Evolutionary conservation across 2,888 invertebrate species (phyloP).

Genomic region (Drosophila conformis): DNA sequence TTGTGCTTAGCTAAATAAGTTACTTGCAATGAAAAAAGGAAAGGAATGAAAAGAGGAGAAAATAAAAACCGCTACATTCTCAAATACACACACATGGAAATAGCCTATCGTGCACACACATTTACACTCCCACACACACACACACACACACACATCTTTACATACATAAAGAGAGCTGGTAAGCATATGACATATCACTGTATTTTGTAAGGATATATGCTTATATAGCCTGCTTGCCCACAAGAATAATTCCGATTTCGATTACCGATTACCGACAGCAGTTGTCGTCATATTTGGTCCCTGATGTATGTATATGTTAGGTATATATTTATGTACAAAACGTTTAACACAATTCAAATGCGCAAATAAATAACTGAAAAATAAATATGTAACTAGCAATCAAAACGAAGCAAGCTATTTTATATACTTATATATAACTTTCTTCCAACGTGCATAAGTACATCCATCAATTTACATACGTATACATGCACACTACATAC

Average conservation of each 20-base stretch:
- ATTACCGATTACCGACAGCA: background rate
- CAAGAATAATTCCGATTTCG: background rate
- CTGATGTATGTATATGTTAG: background rate
- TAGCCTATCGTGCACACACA: background rate
- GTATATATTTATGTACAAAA: constrained; percentile 4
- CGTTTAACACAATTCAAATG: background rate
- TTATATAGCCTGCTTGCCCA: constrained; percentile 15
- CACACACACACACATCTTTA: background rate
- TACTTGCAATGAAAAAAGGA: background rate
- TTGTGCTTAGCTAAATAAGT: background rate
- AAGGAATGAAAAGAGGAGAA: background rate
- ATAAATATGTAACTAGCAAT: constrained; percentile 1
- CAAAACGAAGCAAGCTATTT: background rate
- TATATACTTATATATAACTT: constrained; percentile 2
- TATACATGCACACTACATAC: background rate
- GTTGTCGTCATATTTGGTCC: background rate
- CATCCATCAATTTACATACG: background rate
- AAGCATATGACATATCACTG: constrained; percentile 46
- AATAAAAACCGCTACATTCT: constrained; percentile 5
- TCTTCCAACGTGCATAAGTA: constrained; percentile 7
- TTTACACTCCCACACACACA: background rate
- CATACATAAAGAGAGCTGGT: constrained; percentile 12
- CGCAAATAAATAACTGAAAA: background rate
- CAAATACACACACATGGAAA: constrained; percentile 1
- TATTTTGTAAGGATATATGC: constrained; percentile 22